These are phyloP conservation scores for Abrostola tripartita DNA, from an alignment of 2,888 invertebrate species.

Conservation along the genomic window DNA sequence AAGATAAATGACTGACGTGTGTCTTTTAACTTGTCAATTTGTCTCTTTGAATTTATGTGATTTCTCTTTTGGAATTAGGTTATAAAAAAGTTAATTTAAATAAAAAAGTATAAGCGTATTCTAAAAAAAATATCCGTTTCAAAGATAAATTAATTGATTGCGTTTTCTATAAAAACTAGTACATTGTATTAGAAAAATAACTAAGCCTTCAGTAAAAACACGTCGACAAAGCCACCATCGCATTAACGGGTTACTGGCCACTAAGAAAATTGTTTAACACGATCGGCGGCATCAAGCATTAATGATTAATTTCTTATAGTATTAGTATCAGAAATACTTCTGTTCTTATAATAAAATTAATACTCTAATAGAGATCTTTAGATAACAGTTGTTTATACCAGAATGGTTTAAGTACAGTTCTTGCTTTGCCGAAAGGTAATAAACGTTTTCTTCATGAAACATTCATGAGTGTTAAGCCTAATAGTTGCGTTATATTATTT, in stretches of 20 bases:
- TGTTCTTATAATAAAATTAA: constrained; percentile 52
- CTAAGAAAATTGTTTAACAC: constrained; percentile 66
- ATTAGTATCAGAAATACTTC: constrained; percentile 52
- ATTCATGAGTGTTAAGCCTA: constrained; percentile 7
- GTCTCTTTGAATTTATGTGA: not conserved
- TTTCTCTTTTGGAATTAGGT: constrained; percentile 9
- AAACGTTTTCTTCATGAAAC: constrained; percentile 24
- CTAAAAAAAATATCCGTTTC: not conserved
- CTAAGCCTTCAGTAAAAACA: constrained; percentile 30
- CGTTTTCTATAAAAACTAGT: not conserved
- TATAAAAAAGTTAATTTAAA: constrained; percentile 4
- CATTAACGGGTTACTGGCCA: constrained; percentile 66
- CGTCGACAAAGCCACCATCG: constrained; percentile 62
- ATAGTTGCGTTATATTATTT: not conserved
- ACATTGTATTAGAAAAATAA: constrained; percentile 7
- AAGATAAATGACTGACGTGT: constrained; percentile 25
- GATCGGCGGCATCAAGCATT: constrained; percentile 58
- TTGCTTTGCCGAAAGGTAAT: constrained; percentile 17
- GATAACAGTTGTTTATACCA: constrained; percentile 28
- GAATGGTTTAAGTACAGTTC: not conserved
- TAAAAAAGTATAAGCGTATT: not conserved
- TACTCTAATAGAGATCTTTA: constrained; percentile 40
- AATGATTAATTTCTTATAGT: constrained; percentile 75
- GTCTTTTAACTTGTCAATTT: constrained; percentile 22
- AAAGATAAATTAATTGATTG: not conserved